Conservation (phyloP, 2,888 invertebrate species). For the Tenodera sinensis region DNA sequence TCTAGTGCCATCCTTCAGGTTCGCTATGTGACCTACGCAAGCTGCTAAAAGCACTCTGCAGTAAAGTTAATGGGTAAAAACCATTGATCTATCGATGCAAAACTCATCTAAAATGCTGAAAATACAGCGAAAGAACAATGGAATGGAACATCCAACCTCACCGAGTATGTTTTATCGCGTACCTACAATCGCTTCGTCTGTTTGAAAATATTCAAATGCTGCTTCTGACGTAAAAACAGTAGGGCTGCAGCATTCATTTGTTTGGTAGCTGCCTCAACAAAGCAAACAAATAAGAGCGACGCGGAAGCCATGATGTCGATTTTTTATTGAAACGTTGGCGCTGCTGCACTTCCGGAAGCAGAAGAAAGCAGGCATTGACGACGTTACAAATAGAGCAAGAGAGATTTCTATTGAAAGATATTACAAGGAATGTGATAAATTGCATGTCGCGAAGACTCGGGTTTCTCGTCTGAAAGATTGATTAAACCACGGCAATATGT, state of each 20-base stretch:
- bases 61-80: not conserved
- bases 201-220: not conserved
- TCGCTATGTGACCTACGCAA: no score
- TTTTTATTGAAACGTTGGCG: not conserved
- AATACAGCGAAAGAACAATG: not conserved
- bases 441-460: not conserved
- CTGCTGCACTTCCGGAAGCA: not conserved
- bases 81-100: not conserved
- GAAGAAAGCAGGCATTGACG: not conserved
- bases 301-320: not conserved
- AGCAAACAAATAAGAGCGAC: not conserved
- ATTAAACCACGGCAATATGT: not conserved
- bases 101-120: not conserved
- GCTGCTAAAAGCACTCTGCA: no score
- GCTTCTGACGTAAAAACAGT: not conserved
- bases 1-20: no score
- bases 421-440: not conserved
- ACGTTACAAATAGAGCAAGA: not conserved
- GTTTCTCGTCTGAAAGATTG: not conserved
- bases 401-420: not conserved
- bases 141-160: not conserved
- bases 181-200: not conserved
- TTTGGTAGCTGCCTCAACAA: not conserved
- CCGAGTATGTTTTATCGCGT: not conserved
- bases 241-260: not conserved